Evolutionary conservation across 2,888 invertebrate species (phyloP).

Genomic region (Luffia ferchaultella): DNA sequence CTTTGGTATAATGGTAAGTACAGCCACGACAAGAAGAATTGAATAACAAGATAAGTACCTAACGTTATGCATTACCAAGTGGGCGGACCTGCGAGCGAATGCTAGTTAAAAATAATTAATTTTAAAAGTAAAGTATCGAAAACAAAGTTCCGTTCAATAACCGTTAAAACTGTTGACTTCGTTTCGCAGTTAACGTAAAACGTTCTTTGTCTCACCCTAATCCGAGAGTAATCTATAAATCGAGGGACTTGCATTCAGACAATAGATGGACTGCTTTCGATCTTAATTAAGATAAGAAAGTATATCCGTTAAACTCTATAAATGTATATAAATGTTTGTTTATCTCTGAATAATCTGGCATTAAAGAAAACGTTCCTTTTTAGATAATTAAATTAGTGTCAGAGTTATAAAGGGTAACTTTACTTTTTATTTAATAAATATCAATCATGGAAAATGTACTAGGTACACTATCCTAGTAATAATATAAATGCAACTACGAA

Average conservation of each 20-base stretch:
- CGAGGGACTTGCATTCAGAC: neutral
- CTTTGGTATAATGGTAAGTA: neutral
- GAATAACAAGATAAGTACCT: neutral
- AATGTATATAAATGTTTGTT: neutral
- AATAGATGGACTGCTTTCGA: neutral
- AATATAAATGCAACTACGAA: no score
- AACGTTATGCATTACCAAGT: neutral
- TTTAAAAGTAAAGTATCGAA: neutral
- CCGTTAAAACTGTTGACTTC: neutral
- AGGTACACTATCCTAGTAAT: no score
- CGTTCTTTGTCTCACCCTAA: neutral
- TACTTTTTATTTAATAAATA: no score
- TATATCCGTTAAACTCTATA: neutral
- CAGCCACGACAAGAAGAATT: neutral
- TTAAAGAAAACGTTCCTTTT: no score
- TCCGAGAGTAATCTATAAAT: neutral
- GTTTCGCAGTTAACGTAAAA: neutral
- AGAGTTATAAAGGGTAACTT: no score
- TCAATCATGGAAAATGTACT: no score
- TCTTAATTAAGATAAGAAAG: neutral
- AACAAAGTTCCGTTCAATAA: neutral
- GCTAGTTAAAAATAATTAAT: neutral
- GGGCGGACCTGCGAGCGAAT: neutral
- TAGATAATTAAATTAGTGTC: no score
- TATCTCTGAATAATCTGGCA: no score